phyloP scores from a whole-genome alignment of 2,888 invertebrate species.

The Orthosia gothica region DNA sequence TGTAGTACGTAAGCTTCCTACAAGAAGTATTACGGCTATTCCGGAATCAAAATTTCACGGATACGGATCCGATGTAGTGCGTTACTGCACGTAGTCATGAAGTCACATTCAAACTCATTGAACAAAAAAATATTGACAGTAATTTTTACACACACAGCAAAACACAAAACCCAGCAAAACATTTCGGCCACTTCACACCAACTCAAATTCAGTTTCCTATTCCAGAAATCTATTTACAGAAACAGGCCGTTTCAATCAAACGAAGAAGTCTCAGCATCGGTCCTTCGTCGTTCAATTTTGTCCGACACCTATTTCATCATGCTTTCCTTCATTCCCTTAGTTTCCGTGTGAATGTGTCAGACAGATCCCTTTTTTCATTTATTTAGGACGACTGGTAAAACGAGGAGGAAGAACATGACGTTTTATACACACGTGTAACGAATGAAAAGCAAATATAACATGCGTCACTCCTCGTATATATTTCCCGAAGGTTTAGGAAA shows the following conservation, averaged over 20 bases:
- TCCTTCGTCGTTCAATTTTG: constrained; percentile 48
- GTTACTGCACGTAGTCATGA: too few relatives aligned
- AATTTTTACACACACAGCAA: too few relatives aligned
- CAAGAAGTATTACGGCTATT: too few relatives aligned
- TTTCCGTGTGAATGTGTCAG: constrained; percentile 18
- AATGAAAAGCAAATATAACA: not conserved
- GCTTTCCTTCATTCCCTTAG: constrained; percentile 29
- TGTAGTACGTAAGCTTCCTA: too few relatives aligned
- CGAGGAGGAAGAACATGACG: not conserved
- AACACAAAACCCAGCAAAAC: not conserved
- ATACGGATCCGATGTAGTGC: too few relatives aligned
- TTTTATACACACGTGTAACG: not conserved
- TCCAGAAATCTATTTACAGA: constrained; percentile 22
- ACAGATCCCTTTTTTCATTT: constrained; percentile 28
- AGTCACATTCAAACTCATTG: too few relatives aligned
- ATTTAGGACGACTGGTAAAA: not conserved
- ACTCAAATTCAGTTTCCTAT: constrained; percentile 14
- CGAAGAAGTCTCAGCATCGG: constrained; percentile 13
- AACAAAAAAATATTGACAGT: too few relatives aligned
- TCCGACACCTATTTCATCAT: constrained; percentile 50
- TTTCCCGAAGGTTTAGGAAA: too few relatives aligned
- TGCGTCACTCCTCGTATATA: too few relatives aligned
- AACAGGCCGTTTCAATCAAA: constrained; percentile 31
- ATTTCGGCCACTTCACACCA: not conserved
- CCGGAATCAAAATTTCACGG: too few relatives aligned